Evolutionary conservation across 1,140 invertebrate species (phyloP).

Genomic region (Pseudomyrmex concolor): DNA sequence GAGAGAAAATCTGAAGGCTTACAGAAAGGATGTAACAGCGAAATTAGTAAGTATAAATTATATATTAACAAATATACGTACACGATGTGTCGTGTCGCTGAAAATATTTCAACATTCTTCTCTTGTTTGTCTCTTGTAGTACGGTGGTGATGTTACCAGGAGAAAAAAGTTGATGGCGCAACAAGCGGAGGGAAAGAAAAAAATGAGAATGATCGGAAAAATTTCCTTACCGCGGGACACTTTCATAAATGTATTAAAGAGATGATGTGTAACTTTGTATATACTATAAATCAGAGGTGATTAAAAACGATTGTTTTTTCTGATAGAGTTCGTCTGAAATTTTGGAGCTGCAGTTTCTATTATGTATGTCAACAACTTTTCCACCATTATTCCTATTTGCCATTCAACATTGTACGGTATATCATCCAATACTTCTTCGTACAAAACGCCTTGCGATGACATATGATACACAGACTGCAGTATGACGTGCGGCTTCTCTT

Average conservation of each 20-base stretch:
- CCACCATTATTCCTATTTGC: not conserved
- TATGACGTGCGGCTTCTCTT: constrained; percentile 68
- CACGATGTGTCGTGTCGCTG: too few relatives aligned
- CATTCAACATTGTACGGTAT: constrained; percentile 45
- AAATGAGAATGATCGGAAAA: constrained; percentile 95
- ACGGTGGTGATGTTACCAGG: constrained; percentile 96
- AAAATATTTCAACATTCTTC: constrained; percentile 28
- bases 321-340: constrained; percentile 63
- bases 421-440: constrained; percentile 24
- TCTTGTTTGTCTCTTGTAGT: constrained; percentile 87
- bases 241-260: constrained; percentile 96
- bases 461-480: constrained; percentile 77
- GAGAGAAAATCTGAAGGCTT: constrained; percentile 94
- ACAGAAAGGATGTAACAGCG: constrained; percentile 96
- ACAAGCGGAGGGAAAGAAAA: constrained; percentile 97
- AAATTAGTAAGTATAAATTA: constrained; percentile 91
- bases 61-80: constrained; percentile 40
- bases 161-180: constrained; percentile 94
- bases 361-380: constrained; percentile 24
- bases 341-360: constrained; percentile 3
- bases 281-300: not conserved
- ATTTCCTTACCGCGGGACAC: constrained; percentile 96
- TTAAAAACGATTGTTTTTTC: constrained; percentile 52
- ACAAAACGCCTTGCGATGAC: constrained; percentile 25
- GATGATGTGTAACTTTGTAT: constrained; percentile 82